Conservation (phyloP, 2,797 vertebrate species). For the Mallotus villosus region DNA sequence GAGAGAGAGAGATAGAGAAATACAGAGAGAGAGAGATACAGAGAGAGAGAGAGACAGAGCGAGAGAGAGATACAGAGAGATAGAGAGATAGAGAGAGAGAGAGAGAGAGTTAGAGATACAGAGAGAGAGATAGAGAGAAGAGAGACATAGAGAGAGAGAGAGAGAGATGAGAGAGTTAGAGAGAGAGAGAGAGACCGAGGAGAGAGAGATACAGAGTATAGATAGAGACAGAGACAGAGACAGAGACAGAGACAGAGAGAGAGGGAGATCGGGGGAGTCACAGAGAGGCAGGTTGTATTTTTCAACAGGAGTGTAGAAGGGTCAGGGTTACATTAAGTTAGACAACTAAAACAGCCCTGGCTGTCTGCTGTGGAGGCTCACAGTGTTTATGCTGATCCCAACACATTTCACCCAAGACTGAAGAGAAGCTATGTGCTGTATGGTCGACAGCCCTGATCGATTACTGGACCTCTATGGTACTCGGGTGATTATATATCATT, state of each 20-base stretch:
- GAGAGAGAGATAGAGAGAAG: no score
- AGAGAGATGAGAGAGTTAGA: no score
- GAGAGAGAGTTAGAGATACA: no score
- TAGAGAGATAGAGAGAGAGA: no score
- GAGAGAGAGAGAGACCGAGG: no score
- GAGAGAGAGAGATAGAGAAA: no score
- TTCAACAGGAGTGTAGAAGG: slow-evolving; percentile 4
- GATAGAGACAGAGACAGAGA: not conserved
- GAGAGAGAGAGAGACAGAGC: no score
- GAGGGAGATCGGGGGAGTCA: not conserved
- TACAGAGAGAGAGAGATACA: no score
- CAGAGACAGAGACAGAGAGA: not conserved
- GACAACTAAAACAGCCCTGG: slow-evolving; percentile 38
- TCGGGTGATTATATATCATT: slow-evolving; percentile 53
- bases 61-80: no score
- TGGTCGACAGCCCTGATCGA: slow-evolving; percentile 45
- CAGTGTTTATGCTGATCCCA: slow-evolving; percentile 41
- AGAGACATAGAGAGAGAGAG: no score
- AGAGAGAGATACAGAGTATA: no score
- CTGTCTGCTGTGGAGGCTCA: slow-evolving; percentile 8
- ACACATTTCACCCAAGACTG: slow-evolving; percentile 25
- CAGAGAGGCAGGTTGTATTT: slow-evolving; percentile 10
- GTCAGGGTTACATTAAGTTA: slow-evolving; percentile 33
- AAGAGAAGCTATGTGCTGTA: slow-evolving; percentile 35
- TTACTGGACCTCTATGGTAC: slow-evolving; percentile 28